Conservation (phyloP, 2,113 vertebrate genomes). For the Agelaius tricolor region DNA sequence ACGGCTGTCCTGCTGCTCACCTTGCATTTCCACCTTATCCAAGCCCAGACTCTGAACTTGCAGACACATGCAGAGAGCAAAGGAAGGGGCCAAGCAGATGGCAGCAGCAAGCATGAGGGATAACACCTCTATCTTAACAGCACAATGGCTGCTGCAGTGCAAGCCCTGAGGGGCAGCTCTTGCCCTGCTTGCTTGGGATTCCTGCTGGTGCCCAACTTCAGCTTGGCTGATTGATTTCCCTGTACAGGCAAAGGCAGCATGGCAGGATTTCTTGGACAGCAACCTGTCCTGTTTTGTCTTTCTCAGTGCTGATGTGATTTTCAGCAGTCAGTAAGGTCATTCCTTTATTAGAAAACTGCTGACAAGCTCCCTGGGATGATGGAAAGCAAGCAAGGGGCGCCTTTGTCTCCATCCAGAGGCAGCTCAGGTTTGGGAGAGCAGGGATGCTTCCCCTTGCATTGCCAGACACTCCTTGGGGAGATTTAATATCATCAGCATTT, state of each 20-base stretch:
- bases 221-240: not conserved
- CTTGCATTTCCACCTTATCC: not conserved
- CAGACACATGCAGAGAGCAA: not conserved
- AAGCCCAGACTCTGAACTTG: not conserved
- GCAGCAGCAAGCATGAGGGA: not conserved
- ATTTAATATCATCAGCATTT: no score
- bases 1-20: not conserved
- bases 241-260: not conserved
- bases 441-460: no score
- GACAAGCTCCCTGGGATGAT: not conserved
- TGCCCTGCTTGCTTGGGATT: not conserved
- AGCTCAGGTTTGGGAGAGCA: no score
- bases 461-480: no score
- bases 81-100: not conserved
- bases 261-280: not conserved
- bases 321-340: not conserved
- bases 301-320: not conserved
- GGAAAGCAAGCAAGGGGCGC: no score
- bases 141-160: not conserved
- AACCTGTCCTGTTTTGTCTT: not conserved
- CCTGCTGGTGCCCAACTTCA: not conserved
- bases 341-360: not conserved
- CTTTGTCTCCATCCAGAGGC: no score
- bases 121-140: not conserved
- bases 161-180: not conserved